These are phyloP conservation scores for Cairina moschata DNA, from an alignment of 2,113 vertebrate species.

Conservation along the genomic window DNA sequence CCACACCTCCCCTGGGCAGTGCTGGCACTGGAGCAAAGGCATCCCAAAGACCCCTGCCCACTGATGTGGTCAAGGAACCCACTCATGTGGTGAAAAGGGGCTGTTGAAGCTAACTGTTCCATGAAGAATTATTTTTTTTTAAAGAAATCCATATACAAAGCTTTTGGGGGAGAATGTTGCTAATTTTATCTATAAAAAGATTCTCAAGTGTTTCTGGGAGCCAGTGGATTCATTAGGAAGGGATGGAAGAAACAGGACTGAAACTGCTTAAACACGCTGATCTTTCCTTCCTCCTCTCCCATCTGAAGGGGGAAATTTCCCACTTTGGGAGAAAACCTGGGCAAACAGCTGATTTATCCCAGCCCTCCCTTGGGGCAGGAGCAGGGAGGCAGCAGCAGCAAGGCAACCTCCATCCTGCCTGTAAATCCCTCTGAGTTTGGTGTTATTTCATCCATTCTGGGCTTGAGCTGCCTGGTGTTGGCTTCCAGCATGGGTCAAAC, in stretches of 20 bases:
- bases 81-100: not conserved
- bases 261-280: not conserved
- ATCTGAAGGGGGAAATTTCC: not conserved
- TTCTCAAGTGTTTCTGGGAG: not conserved
- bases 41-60: accelerated
- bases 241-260: not conserved
- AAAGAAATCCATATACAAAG: not conserved
- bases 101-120: not conserved
- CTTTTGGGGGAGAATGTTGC: accelerated
- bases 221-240: not conserved
- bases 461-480: not conserved
- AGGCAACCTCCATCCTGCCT: accelerated
- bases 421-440: not conserved
- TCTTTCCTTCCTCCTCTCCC: not conserved
- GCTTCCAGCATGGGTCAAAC: not conserved
- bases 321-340: not conserved
- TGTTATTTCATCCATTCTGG: not conserved
- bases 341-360: not conserved
- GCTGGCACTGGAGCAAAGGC: accelerated
- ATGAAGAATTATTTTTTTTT: not conserved
- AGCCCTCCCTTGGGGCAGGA: not conserved
- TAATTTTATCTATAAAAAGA: not conserved
- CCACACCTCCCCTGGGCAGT: accelerated
- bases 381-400: not conserved
- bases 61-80: not conserved